Evolutionary conservation across 2,113 vertebrate species (phyloP).

Genomic region (Circaetus gallicus): DNA sequence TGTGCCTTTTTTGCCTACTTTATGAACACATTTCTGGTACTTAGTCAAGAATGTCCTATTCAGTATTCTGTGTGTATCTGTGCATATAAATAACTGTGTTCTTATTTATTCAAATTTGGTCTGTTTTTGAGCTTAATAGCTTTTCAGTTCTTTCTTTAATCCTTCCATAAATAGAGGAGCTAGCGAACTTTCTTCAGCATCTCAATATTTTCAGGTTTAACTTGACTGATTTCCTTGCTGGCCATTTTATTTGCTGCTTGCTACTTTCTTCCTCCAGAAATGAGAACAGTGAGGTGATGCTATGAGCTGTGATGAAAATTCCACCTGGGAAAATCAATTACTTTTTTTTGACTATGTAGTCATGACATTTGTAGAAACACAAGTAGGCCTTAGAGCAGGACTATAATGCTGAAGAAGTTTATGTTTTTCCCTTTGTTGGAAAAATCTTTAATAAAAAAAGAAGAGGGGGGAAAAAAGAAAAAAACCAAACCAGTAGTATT

Average conservation of each 20-base stretch:
- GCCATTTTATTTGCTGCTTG: constrained; percentile 42
- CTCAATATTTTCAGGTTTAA: constrained; percentile 15
- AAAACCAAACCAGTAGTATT: neutral
- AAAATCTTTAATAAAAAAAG: neutral
- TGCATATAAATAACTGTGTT: constrained; percentile 22
- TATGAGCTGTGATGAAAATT: constrained; percentile 21
- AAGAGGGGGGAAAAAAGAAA: accelerated
- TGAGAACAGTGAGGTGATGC: constrained; percentile 25
- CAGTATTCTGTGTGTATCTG: neutral
- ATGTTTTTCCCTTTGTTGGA: neutral
- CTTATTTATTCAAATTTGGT: constrained; percentile 11
- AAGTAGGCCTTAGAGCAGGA: neutral
- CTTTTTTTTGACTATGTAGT: neutral
- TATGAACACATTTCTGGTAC: neutral
- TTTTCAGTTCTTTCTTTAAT: constrained; percentile 2
- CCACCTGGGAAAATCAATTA: neutral
- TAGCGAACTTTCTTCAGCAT: neutral
- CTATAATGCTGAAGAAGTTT: neutral
- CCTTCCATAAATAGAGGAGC: neutral
- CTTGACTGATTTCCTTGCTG: constrained; percentile 9
- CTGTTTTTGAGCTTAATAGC: neutral
- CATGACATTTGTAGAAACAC: neutral
- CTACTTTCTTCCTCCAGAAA: constrained; percentile 35
- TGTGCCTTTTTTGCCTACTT: constrained; percentile 11
- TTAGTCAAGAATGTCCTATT: neutral